Conservation (phyloP, 1,140 invertebrate genomes). For the Lordiphosa stackelbergi region DNA sequence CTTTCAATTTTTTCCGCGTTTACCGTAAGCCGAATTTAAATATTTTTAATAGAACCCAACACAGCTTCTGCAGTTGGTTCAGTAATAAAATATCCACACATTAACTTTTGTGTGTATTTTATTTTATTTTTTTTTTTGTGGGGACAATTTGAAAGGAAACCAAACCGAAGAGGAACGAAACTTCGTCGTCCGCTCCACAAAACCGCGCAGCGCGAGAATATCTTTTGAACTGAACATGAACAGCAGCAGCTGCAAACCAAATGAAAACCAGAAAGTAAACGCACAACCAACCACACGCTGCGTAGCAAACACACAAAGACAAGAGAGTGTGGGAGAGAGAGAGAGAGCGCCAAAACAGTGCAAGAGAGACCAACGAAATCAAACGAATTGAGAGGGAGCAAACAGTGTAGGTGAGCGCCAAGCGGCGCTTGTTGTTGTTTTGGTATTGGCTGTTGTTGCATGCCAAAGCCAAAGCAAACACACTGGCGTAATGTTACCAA, state of each 20-base stretch:
- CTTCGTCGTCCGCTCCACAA: constrained; percentile 56
- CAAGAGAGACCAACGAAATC: constrained; percentile 1
- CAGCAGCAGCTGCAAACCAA: constrained; percentile 45
- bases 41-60: constrained; percentile 51
- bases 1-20: constrained; percentile 52
- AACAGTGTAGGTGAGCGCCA: constrained; percentile 2
- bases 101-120: constrained; percentile 22
- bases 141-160: constrained; percentile 55
- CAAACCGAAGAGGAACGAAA: constrained; percentile 28
- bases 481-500: too few species aligned
- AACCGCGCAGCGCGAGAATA: constrained; percentile 61
- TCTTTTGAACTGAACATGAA: constrained; percentile 61
- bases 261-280: constrained; percentile 33
- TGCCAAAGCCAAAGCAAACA: too few species aligned
- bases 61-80: constrained; percentile 38
- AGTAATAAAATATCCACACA: constrained; percentile 44
- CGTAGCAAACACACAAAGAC: constrained; percentile 31
- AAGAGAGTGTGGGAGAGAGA: constrained; percentile 10
- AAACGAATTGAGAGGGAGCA: not conserved
- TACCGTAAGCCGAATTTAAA: constrained; percentile 24
- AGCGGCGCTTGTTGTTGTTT: not conserved
- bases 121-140: constrained; percentile 10
- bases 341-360: constrained; percentile 12
- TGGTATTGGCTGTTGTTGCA: too few species aligned
- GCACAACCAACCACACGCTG: constrained; percentile 23